Percentiles rank a stretch among this genome's conserved stretches.
Evolutionary conservation across 2,888 invertebrate species (phyloP).

Genomic region (Apamea epomidion): DNA sequence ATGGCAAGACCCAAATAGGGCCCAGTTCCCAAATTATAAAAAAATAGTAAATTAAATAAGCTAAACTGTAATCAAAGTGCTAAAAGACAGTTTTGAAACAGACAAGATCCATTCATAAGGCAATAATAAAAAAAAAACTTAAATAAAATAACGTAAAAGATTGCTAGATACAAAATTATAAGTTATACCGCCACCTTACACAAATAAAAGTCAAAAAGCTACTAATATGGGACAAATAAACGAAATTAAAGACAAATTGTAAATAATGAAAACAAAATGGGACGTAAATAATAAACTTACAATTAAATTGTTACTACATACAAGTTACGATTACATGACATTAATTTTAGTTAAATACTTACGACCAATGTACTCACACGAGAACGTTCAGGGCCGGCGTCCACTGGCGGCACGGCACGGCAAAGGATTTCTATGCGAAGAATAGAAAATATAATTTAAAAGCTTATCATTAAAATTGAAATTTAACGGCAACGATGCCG

Average conservation of each 20-base stretch:
- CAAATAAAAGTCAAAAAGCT: slow-evolving; percentile 52
- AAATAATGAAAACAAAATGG: slow-evolving; percentile 54
- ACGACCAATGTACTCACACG: slow-evolving; percentile 58
- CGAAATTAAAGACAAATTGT: slow-evolving; percentile 44
- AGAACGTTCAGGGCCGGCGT: neutral
- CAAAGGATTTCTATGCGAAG: too few relatives aligned
- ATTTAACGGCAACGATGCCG: too few relatives aligned
- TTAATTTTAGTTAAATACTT: slow-evolving; percentile 10
- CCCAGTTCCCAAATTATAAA: neutral
- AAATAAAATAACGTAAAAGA: neutral
- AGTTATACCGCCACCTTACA: slow-evolving; percentile 62
- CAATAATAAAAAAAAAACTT: neutral
- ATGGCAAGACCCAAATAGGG: neutral
- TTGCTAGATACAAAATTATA: slow-evolving; percentile 46
- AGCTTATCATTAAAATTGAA: too few relatives aligned
- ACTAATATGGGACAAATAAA: slow-evolving; percentile 49
- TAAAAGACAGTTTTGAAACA: neutral
- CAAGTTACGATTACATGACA: slow-evolving; percentile 65
- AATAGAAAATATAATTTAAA: too few relatives aligned
- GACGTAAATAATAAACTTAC: slow-evolving; percentile 50
- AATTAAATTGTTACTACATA: slow-evolving; percentile 69
- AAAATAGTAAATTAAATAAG: slow-evolving; percentile 2
- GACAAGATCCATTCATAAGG: neutral
- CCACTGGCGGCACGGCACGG: too few relatives aligned
- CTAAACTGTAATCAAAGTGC: slow-evolving; percentile 12